Base-by-base conservation (phyloP, 2,797 vertebrate species). In the Notolabrus celidotus region DNA sequence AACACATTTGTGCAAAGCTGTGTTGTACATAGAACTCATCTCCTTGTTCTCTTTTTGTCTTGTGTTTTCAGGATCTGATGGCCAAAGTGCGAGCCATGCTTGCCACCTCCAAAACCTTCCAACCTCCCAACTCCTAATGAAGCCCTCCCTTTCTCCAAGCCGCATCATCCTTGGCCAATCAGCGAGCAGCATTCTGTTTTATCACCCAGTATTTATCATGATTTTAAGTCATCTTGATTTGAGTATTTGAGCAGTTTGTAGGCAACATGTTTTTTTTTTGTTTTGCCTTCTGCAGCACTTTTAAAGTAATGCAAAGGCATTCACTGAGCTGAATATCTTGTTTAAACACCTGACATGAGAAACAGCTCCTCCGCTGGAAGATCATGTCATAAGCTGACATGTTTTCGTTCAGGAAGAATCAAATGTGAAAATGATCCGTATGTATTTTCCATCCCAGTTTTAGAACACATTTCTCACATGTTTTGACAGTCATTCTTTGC, bases 1-100 rank as follows among this genome's bases (percentile, higher is more conserved):
- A 3, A 0, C 5, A 14, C 9, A 23, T 20, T 8, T 36, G 3
- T 27, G 8, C 14, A 20, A 2, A 46, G 31, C 20, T 16, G 3
- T 41, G 20, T 33, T 10, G 2, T 2, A 3, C 4, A 11, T 29
- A 12, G 33, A 63, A 49, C 53, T 42, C n/a, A 16, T 57, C 46
- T 36, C n/a, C 53, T 36, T n/a, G 42, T 1, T 68, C n/a, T 67
- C 6, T 36, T 11, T 43, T 11, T 43, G 10, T 67, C n/a, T 31
- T 8, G 1, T 69, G 17, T 69, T 78, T 64, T 55, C 74, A 99
- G 98, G 97, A 99, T 90, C 95, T 99, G 85, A 99, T 98, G 98
- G 97, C 96, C 92, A 99, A 98, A 96, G 97, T 99, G 71, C 94
- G 97, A 87, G 98, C 98, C 33, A 99, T 99, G 98, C 95, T 99